Evolutionary conservation across 1,140 invertebrate species (phyloP), one percentile per base, ranked within the genome.

Genomic region (Calephelis virginiensis): DNA sequence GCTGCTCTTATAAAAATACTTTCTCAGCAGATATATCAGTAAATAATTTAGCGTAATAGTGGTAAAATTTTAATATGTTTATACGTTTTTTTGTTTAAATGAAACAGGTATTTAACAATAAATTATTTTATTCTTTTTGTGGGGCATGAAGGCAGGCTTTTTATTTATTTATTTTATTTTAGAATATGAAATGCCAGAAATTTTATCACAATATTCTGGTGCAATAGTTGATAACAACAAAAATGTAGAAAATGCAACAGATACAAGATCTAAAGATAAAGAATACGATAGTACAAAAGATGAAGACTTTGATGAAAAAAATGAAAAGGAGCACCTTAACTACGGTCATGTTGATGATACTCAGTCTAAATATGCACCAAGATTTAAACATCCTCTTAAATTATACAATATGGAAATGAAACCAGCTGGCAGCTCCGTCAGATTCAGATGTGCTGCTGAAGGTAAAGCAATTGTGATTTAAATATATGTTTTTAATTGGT

Each of bases 361-460:
- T 7, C 82, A 80, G 43, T 84, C 81, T 8, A 82, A 87, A 67
- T 89, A 77, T 45, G 67, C 78, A 6, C 91, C 91, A 1, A 81
- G 75, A 65, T 92, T 91, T 61, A 92, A 91, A 68, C 87, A 92
- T 82, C 81, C 81, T 1, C 73, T 82, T 1, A 92, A 86, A 79
- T 77, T 91, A 81, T 86, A 75, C 40, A 75, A 73, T 1, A 87
- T 87, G 72, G 83, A 91, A 63, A 91, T 87, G 75, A 92, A 91
- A 69, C 90, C 90, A 6, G 89, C 88, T 46, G 91, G 91, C n/a
- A 90, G 78, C 65, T 86, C 82, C 17, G 82, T 91, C 43, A 83
- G 83, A 69, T 73, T 92, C 11, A 86, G 84, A 81, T 92, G 91
- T 72, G 84, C 84, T 60, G 85, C 85, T 66, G 91, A 92, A 81